Conservation (phyloP, 2,797 vertebrate species). For the Avahi laniger region DNA sequence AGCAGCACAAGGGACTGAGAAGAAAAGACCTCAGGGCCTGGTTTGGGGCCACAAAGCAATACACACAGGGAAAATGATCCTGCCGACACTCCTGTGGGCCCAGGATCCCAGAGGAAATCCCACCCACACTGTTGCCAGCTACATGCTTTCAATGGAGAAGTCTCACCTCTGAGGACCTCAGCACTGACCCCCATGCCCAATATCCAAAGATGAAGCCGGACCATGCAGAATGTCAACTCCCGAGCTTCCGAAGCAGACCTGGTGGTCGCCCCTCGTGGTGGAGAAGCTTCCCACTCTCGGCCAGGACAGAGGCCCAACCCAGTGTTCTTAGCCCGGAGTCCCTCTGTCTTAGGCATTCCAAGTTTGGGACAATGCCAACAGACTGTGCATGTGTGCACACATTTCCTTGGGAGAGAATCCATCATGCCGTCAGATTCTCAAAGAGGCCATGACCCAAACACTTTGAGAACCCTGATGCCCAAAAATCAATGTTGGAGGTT, state of each 20-base stretch:
- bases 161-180: background rate
- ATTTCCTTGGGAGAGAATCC: background rate
- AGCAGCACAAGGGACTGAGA: background rate
- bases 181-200: background rate
- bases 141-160: background rate
- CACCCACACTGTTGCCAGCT: background rate
- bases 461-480: background rate
- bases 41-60: background rate
- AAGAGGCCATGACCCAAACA: background rate
- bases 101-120: background rate
- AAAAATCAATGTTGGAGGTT: background rate
- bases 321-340: background rate
- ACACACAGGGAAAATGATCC: background rate
- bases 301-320: background rate
- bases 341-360: background rate
- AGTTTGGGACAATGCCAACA: background rate
- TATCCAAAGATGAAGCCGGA: background rate
- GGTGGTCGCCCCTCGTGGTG: too few species aligned
- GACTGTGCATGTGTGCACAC: too few species aligned
- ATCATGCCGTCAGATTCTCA: background rate
- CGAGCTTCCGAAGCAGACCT: background rate
- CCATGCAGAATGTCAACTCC: background rate
- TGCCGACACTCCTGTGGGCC: background rate
- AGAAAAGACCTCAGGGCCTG: background rate
- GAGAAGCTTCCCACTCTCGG: background rate